Conservation (phyloP, 2,888 invertebrate species). For the Drosophila fungiperda region DNA sequence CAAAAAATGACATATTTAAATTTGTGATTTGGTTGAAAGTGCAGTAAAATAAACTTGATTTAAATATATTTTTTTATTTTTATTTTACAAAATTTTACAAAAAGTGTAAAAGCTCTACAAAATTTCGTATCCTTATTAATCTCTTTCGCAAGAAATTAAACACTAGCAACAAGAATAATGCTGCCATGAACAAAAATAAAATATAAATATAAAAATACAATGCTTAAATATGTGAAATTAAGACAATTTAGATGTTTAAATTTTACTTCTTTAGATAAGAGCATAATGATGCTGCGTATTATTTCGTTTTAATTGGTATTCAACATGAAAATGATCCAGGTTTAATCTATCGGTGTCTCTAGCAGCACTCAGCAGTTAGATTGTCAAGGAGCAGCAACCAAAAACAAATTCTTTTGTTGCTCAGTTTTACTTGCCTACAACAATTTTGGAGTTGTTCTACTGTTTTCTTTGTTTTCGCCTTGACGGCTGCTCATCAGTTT, state of each 20-base stretch:
- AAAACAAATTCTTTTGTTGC: neutral
- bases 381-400: neutral
- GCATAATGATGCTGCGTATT: neutral
- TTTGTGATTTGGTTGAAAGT: neutral
- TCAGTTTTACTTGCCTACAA: neutral
- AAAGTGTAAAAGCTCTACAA: neutral
- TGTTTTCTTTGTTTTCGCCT: neutral
- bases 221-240: neutral
- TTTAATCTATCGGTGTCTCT: neutral
- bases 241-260: neutral
- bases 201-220: neutral
- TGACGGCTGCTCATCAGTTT: conserved; percentile 38
- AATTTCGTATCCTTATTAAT: neutral
- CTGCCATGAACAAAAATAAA: neutral
- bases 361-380: neutral
- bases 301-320: neutral
- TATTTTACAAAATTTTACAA: neutral
- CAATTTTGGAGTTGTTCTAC: neutral
- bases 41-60: neutral
- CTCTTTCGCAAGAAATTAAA: neutral
- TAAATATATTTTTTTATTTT: neutral
- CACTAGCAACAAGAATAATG: neutral
- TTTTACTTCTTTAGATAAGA: neutral
- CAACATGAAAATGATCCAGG: neutral
- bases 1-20: neutral